Evolutionary conservation across 2,888 invertebrate species (phyloP).

Genomic region (Drosophila mercatorum): DNA sequence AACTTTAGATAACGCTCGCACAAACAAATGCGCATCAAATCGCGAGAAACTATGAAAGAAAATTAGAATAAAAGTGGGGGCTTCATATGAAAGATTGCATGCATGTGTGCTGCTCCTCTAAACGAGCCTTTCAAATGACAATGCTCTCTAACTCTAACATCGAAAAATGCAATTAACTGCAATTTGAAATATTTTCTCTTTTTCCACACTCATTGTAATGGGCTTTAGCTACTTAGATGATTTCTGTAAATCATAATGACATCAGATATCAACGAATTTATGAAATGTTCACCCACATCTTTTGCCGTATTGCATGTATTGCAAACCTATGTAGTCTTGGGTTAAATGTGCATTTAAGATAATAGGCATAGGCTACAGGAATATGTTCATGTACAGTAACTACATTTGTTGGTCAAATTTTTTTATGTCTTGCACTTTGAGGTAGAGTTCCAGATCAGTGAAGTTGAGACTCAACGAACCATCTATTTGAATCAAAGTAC

Average conservation of each 20-base stretch:
- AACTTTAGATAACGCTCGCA: too few relatives aligned
- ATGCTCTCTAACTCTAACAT: conserved; percentile 2
- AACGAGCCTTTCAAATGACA: not conserved
- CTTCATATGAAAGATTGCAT: not conserved
- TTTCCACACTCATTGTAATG: too few relatives aligned
- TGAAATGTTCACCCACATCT: too few relatives aligned
- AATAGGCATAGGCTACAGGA: not conserved
- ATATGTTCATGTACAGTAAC: not conserved
- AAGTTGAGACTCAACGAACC: not conserved
- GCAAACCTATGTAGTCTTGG: conserved; percentile 1
- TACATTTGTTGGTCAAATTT: not conserved
- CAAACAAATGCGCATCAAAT: too few relatives aligned
- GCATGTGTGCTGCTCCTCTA: not conserved
- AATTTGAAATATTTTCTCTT: too few relatives aligned
- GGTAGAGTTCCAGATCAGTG: not conserved
- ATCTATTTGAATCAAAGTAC: not conserved
- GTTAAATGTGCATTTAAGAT: not conserved
- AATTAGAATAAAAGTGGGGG: too few relatives aligned
- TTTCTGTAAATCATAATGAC: too few relatives aligned
- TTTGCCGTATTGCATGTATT: not conserved
- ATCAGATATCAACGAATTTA: too few relatives aligned
- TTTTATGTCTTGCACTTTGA: not conserved
- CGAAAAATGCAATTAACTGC: too few relatives aligned
- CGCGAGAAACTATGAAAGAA: too few relatives aligned
- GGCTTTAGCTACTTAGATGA: too few relatives aligned